phyloP scores from a whole-genome alignment of 2,113 vertebrate species.

The Aegithalos caudatus region DNA sequence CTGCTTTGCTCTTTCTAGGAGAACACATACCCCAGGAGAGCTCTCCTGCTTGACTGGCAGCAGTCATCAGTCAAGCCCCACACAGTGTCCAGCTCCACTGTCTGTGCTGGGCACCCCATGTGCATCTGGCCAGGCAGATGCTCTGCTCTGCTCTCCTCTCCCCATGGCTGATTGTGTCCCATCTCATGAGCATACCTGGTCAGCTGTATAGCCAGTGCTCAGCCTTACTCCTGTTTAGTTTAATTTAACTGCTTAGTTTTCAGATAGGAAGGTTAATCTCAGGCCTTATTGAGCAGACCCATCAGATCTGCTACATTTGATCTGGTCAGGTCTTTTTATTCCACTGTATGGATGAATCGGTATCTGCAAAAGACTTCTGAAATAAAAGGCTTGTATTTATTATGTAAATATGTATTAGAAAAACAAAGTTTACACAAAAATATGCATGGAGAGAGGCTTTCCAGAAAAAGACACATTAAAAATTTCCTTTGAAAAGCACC shows the following conservation, averaged over 20 bases:
- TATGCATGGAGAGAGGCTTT: background rate
- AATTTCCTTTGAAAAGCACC: background rate
- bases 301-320: background rate
- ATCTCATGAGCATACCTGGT: background rate
- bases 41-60: background rate
- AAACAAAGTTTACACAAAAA: background rate
- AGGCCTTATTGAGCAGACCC: background rate
- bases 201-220: background rate
- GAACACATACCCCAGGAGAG: background rate
- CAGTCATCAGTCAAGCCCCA: background rate
- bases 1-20: background rate
- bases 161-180: background rate
- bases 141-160: background rate
- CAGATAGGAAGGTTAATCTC: background rate
- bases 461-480: background rate
- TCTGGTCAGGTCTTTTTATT: background rate
- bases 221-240: background rate
- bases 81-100: background rate
- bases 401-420: background rate
- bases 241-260: background rate
- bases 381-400: background rate
- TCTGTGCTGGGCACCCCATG: background rate
- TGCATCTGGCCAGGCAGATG: background rate
- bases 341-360: fast-evolving
- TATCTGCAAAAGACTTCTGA: background rate